phyloP scores from a whole-genome alignment of 2,888 invertebrate species.

The Tyria jacobaeae region DNA sequence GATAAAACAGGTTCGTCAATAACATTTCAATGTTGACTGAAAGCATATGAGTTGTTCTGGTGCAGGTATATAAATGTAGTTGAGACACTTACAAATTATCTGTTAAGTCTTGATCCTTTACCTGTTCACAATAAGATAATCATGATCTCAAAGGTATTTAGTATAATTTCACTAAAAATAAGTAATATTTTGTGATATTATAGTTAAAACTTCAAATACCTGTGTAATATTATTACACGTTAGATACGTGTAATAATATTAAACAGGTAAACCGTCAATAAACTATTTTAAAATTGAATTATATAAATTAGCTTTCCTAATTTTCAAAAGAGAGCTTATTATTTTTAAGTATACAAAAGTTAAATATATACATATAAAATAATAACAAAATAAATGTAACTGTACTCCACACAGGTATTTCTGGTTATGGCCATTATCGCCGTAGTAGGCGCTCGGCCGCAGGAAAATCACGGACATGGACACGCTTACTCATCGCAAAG shows the following conservation, averaged over 20 bases:
- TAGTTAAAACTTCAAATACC: background rate
- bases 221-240: background rate
- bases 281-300: too few species aligned
- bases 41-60: background rate
- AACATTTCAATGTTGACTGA: background rate
- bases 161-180: background rate
- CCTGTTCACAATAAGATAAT: background rate
- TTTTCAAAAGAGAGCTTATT: too few species aligned
- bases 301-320: too few species aligned
- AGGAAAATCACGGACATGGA: conserved; percentile 12
- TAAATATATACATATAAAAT: too few species aligned
- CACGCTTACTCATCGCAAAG: conserved; percentile 57
- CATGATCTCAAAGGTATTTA: conserved; percentile 4
- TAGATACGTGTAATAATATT: too few species aligned
- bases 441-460: conserved; percentile 4
- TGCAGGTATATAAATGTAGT: background rate
- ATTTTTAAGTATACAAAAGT: too few species aligned
- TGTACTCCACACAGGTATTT: conserved; percentile 39
- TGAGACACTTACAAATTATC: background rate
- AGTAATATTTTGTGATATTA: too few species aligned
- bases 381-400: too few species aligned
- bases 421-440: conserved; percentile 41
- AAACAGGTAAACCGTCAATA: too few species aligned
- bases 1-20: background rate
- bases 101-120: background rate